Evolutionary conservation across 1,140 invertebrate species (phyloP).

Genomic region (Sinella curviseta): DNA sequence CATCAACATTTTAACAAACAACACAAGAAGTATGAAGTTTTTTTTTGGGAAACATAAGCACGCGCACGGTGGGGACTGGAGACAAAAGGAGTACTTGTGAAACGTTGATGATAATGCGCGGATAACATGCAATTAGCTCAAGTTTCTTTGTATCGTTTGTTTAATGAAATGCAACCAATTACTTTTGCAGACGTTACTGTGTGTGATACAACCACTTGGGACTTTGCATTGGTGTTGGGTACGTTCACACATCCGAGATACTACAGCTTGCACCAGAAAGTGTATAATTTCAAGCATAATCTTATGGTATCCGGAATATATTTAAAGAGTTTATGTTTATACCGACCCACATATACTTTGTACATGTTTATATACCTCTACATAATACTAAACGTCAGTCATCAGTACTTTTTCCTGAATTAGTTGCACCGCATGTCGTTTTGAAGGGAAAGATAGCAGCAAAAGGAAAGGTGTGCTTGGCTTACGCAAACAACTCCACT

Average conservation of each 20-base stretch:
- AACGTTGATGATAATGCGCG: not conserved
- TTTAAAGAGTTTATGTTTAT: not conserved
- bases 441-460: no score
- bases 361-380: no score
- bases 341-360: not conserved
- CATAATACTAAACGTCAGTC: no score
- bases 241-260: no score
- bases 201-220: not conserved
- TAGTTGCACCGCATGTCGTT: no score
- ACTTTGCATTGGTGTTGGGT: no score
- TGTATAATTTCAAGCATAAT: not conserved
- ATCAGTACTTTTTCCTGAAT: no score
- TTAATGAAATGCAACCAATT: conserved; percentile 6
- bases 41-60: no score
- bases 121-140: not conserved
- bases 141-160: not conserved
- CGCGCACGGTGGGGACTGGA: no score
- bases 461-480: no score
- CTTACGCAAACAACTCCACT: no score
- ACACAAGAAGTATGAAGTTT: not conserved
- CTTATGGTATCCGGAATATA: not conserved
- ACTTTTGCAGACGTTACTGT: not conserved
- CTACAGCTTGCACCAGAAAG: not conserved
- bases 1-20: no score
- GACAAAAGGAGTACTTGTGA: not conserved